phyloP scores from a whole-genome alignment of 2,888 invertebrate species.

The Lydus trimaculatus region DNA sequence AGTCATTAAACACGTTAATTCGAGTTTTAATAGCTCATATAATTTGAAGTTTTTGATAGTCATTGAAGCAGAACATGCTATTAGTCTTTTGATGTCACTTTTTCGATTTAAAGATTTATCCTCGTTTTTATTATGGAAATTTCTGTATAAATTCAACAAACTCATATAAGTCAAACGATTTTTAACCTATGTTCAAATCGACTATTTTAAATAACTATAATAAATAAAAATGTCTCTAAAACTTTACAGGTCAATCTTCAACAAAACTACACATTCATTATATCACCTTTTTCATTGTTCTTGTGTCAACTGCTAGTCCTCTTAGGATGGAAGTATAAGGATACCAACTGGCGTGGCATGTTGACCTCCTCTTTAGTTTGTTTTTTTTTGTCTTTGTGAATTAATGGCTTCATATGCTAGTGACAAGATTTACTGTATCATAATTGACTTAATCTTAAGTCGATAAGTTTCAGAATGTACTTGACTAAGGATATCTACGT shows the following conservation, averaged over 20 bases:
- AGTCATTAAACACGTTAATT: constrained; percentile 8
- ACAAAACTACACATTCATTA: constrained; percentile 20
- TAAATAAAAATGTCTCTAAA: constrained; percentile 24
- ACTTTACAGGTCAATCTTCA: constrained; percentile 19
- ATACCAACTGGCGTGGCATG: constrained; percentile 15
- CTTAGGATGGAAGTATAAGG: constrained; percentile 25
- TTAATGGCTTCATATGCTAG: constrained; percentile 26
- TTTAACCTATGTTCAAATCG: constrained; percentile 6
- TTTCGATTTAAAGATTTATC: constrained; percentile 26
- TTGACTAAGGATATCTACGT: background rate
- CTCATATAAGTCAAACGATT: constrained; percentile 22
- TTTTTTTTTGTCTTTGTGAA: constrained; percentile 20
- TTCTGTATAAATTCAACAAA: constrained; percentile 12
- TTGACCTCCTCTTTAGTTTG: background rate
- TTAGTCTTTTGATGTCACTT: constrained; percentile 20
- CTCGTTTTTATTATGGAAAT: constrained; percentile 20
- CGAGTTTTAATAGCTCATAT: constrained; percentile 15
- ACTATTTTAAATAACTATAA: constrained; percentile 21
- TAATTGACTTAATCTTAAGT: constrained; percentile 29
- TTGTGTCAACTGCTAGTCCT: constrained; percentile 22
- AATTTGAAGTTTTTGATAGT: constrained; percentile 12
- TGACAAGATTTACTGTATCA: constrained; percentile 29
- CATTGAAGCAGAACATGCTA: constrained; percentile 11
- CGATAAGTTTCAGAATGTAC: constrained; percentile 9
- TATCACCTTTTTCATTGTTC: constrained; percentile 17